Percentiles rank a stretch among this genome's conserved stretches.
Evolutionary conservation across 2,888 invertebrate species (phyloP).

Genomic region (Cantharis rustica): DNA sequence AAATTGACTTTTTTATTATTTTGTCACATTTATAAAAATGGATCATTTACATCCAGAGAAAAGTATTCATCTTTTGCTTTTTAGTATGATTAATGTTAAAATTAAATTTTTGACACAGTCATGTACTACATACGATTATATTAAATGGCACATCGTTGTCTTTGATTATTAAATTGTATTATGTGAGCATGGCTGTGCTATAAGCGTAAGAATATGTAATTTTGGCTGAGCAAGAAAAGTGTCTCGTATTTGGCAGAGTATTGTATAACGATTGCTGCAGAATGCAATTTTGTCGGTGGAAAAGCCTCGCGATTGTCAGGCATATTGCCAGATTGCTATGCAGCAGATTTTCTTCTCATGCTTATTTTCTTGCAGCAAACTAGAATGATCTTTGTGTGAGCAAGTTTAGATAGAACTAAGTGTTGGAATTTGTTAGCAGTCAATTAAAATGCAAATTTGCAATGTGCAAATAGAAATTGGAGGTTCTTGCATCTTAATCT

Average conservation of each 20-base stretch:
- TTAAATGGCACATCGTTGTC: not conserved
- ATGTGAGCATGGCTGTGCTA: not conserved
- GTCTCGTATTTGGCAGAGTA: constrained; percentile 15
- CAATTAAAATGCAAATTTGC: not conserved
- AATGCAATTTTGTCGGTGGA: constrained; percentile 18
- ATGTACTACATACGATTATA: not conserved
- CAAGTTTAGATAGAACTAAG: not conserved
- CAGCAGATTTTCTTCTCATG: not conserved
- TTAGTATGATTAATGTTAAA: not conserved
- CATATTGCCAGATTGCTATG: constrained; percentile 4
- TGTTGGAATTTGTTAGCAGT: not conserved
- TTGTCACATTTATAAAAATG: not conserved
- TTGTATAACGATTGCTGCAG: constrained; percentile 9
- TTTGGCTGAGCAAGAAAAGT: constrained; percentile 18
- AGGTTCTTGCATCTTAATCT: not conserved
- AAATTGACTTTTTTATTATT: not conserved
- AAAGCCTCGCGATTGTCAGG: constrained; percentile 15
- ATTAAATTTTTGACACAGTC: not conserved
- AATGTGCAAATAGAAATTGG: not conserved
- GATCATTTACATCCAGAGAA: not conserved
- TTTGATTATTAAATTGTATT: not conserved
- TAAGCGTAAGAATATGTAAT: not conserved
- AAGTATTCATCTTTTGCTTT: not conserved
- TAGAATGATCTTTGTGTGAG: not conserved
- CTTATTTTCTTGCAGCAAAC: not conserved